Percentiles rank a stretch among this genome's conserved stretches.
These are phyloP conservation scores for Potamarius usumacintae DNA, from an alignment of 2,113 vertebrate genomes.

Conservation along the genomic window DNA sequence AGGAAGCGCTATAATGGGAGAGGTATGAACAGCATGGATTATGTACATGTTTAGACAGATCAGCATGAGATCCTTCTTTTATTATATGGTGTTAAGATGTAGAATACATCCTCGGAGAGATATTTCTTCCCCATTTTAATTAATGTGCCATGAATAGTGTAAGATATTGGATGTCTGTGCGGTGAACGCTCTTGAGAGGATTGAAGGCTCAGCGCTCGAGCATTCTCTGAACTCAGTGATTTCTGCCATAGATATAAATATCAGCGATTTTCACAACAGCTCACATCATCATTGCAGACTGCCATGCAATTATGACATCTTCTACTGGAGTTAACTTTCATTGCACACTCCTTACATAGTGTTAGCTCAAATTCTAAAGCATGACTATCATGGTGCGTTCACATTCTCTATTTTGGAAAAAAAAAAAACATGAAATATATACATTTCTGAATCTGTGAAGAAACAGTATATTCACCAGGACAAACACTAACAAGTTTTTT, in stretches of 20 bases:
- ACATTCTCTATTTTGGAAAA: not conserved
- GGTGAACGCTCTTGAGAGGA: slow-evolving; percentile 37
- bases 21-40: slow-evolving; percentile 45
- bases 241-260: slow-evolving; percentile 34
- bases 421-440: not conserved
- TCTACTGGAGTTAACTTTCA: not conserved
- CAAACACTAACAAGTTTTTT: not conserved
- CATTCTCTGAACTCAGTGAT: not conserved
- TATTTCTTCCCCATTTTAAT: slow-evolving; percentile 48
- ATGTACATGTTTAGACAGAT: slow-evolving; percentile 55
- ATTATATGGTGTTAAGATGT: slow-evolving; percentile 53
- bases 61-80: slow-evolving; percentile 53
- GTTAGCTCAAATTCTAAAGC: not conserved
- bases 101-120: slow-evolving; percentile 50
- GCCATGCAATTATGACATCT: slow-evolving; percentile 12
- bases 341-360: not conserved
- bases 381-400: not conserved
- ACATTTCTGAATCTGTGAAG: not conserved
- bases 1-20: slow-evolving; percentile 37
- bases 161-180: slow-evolving; percentile 46
- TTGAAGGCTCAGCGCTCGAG: slow-evolving; percentile 3
- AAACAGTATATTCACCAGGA: not conserved
- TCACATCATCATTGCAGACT: not conserved
- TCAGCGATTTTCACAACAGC: slow-evolving; percentile 2
- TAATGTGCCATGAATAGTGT: slow-evolving; percentile 52